Base-by-base conservation (phyloP, 2,888 invertebrate genomes). In the Tenthredo amoena region DNA sequence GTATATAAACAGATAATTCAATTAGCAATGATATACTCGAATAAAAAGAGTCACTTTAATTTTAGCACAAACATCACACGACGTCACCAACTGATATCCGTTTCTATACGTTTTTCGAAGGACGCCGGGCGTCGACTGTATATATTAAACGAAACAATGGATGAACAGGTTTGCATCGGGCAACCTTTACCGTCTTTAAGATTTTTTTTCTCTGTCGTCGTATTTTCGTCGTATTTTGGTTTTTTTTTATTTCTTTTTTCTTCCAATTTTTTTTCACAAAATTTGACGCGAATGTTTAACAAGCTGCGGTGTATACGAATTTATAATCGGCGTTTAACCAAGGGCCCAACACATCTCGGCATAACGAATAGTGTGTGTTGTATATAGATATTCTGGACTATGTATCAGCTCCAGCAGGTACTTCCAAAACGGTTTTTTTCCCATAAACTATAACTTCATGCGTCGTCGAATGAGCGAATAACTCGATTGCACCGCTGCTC, bases 31-130 rank as follows among this genome's bases (percentile, higher is more conserved):
- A 15, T 47, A 47, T 47, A 15, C 12, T 26, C 4, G 6, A 21
- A 3, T 21, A 9, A 58, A 58, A n/a, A n/a, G n/a, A 55, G 26
- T 62, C 62, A 62, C 62, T 62, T 62, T 10, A 5, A 26, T 26
- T 62, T 26, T 10, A 26, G 9, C 62, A 62, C 62, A 62, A 62
- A 62, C 62, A 62, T 62, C 62, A 62, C 62, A 26, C 62, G 62
- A 26, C 62, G 62, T 62, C 62, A 62, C 62, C 12, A 62, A 62
- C 62, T 62, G 62, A 62, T 62, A 62, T 62, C 62, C 62, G 62
- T 62, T 62, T 58, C 1, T 62, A 26, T 62, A 62, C 4, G 10
- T 62, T 62, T 62, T 26, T 62, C 62, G 62, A 62, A 62, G 62
- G 26, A 62, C 62, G 26, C 62, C 62, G 62, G 62, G 21, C 62